Conservation (phyloP, 2,113 vertebrate species). For the Sphaerodactylus townsendi region DNA sequence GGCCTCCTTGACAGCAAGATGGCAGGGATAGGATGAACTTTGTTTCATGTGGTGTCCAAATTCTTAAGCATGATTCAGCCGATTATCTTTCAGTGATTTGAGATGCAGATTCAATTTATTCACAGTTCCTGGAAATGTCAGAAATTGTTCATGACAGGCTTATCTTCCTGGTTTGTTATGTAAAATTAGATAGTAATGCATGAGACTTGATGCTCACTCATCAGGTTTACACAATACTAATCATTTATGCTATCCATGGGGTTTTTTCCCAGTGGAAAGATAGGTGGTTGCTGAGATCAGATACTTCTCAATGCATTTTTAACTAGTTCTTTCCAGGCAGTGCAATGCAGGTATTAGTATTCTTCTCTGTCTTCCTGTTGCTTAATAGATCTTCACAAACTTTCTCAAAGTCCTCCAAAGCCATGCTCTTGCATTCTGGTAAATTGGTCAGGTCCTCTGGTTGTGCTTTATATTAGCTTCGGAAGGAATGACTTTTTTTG, state of each 20-base stretch:
- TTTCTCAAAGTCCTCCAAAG: neutral
- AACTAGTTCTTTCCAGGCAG: neutral
- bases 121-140: no score
- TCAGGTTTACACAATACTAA: no score
- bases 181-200: no score
- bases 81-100: no score
- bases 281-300: neutral
- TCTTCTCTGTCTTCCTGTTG: neutral
- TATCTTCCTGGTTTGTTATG: no score
- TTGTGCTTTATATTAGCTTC: neutral
- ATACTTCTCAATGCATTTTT: neutral
- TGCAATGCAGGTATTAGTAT: neutral
- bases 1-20: neutral
- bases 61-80: no score
- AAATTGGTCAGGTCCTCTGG: neutral
- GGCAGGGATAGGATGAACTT: neutral
- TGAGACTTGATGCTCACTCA: no score
- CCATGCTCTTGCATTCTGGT: neutral
- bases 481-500: neutral
- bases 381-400: neutral
- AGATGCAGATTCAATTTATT: no score
- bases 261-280: slow-evolving; percentile 27
- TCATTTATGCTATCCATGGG: neutral
- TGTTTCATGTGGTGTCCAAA: no score
- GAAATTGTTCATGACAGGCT: no score